Base-by-base conservation (phyloP, 1,140 invertebrate species). In the Aleiodes sp. region DNA sequence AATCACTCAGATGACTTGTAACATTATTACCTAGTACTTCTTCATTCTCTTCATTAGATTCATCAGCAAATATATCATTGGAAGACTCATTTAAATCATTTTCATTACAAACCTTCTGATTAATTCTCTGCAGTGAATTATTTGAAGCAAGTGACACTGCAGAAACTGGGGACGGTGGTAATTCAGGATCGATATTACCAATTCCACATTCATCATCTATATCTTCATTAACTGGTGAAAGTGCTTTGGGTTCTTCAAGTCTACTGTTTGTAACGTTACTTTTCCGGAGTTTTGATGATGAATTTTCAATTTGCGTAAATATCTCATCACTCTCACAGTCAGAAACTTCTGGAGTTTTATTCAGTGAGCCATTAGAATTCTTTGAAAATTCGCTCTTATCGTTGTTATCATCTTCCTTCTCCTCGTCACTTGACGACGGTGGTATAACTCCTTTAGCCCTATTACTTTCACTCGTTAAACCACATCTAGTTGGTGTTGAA, bases 301-400 rank as follows among this genome's bases (percentile, higher is more conserved):
- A 65, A 4, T 10, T n/a, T 57, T 77, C 74, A 26, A 71, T 35
- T 1, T 19, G 68, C n/a, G 76, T 78, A 75, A 82, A 81, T 63
- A 82, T 77, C 66, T 79, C 52, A 0, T 75, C 72, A 19, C 65
- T 78, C 41, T 81, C 79, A 52, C 76, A 80, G 7, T 79, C 79
- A 0, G 80, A 82, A 1, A 78, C 70, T 9, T 68, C 10, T 0
- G 62, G 72, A 12, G 35, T 31, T 31, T 31, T 37, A 0, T 41
- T 29, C 31, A 35, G 56, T 10, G 1, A 35, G 10, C 31, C 35
- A 9, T 31, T 62, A 0, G 28, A 14, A 10, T 52, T 60, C 3
- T 26, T n/a, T 1, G 56, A 52, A 7, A 19, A 26, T n/a, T 16
- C 1, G 14, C 4, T 10, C n/a, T 64, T 35, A 14, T 67, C n/a